These are phyloP conservation scores for Ormyrus nitidulus DNA, from an alignment of 2,888 invertebrate genomes.

Conservation along the genomic window DNA sequence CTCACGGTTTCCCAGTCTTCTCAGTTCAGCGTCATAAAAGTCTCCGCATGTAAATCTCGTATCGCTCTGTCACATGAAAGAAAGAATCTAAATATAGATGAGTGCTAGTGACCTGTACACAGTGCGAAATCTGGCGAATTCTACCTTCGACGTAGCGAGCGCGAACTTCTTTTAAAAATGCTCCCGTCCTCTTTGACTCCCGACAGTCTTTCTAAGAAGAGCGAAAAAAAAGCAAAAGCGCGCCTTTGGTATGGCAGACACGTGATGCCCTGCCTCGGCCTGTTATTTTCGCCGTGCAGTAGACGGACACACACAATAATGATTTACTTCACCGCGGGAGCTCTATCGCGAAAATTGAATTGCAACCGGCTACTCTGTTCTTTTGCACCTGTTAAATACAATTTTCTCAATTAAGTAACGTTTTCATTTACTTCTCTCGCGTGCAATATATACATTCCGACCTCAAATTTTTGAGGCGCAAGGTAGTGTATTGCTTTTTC, in stretches of 20 bases:
- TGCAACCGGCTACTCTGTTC: constrained; percentile 7
- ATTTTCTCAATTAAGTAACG: constrained; percentile 15
- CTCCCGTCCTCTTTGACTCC: constrained; percentile 36
- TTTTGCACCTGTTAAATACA: constrained; percentile 18
- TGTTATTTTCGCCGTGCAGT: constrained; percentile 40
- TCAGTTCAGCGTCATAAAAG: constrained; percentile 43
- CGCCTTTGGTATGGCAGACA: constrained; percentile 24
- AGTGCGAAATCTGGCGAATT: constrained; percentile 67
- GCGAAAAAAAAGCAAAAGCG: constrained; percentile 18
- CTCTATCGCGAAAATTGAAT: constrained; percentile 42
- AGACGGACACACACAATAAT: constrained; percentile 38
- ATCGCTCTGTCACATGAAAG: constrained; percentile 41
- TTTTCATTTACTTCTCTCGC: constrained; percentile 3
- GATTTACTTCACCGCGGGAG: constrained; percentile 29
- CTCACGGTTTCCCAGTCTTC: constrained; percentile 21
- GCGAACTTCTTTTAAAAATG: constrained; percentile 38
- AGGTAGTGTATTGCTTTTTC: too few species aligned
- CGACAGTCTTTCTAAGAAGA: constrained; percentile 16
- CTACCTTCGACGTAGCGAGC: constrained; percentile 59
- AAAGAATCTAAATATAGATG: constrained; percentile 62
- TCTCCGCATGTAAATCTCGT: constrained; percentile 48
- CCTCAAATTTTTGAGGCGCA: too few species aligned
- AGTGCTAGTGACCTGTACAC: constrained; percentile 58
- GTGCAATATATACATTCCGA: too few species aligned
- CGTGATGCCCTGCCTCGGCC: constrained; percentile 32